A percentile compares a stretch with the other conserved stretches of the same genome.
These are phyloP conservation scores for Zalophus californianus DNA, from an alignment of 2,797 vertebrate species.

Conservation along the genomic window DNA sequence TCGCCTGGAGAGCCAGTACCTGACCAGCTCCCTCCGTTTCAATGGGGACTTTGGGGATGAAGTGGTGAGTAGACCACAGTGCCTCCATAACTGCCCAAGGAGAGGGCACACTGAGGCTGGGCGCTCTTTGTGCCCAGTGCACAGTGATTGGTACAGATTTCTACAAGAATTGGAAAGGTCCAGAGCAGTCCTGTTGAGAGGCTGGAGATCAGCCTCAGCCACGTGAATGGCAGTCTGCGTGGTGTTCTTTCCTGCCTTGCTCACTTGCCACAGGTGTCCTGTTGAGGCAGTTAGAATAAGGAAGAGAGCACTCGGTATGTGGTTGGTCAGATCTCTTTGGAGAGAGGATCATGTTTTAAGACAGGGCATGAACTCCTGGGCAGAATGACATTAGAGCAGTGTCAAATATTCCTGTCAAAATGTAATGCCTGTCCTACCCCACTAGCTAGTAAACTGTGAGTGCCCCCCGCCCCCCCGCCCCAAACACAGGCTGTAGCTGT, in stretches of 20 bases:
- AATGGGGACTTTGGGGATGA: conserved; percentile 96
- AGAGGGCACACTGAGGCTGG: not conserved
- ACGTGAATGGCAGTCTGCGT: not conserved
- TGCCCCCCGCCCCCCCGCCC: not conserved
- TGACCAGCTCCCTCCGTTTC: conserved; percentile 90
- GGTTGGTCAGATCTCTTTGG: not conserved
- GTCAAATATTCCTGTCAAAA: not conserved
- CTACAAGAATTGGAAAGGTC: not conserved
- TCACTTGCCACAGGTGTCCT: not conserved
- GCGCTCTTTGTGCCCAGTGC: not conserved
- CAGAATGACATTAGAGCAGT: not conserved
- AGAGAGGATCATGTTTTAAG: not conserved
- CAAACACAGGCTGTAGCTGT: not conserved
- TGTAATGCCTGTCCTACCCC: not conserved
- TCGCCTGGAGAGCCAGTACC: conserved; percentile 95
- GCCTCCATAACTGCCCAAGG: not conserved
- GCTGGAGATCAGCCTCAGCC: not conserved
- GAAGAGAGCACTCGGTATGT: not conserved
- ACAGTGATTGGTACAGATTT: not conserved
- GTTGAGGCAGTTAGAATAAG: not conserved
- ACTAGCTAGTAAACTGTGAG: not conserved
- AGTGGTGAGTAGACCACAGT: conserved; percentile 91
- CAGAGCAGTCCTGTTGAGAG: not conserved
- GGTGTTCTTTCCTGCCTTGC: not conserved
- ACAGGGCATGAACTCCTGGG: not conserved